Base-by-base conservation (phyloP, 92 coral and sea anemone species). In the Bergia sp. region DNA sequence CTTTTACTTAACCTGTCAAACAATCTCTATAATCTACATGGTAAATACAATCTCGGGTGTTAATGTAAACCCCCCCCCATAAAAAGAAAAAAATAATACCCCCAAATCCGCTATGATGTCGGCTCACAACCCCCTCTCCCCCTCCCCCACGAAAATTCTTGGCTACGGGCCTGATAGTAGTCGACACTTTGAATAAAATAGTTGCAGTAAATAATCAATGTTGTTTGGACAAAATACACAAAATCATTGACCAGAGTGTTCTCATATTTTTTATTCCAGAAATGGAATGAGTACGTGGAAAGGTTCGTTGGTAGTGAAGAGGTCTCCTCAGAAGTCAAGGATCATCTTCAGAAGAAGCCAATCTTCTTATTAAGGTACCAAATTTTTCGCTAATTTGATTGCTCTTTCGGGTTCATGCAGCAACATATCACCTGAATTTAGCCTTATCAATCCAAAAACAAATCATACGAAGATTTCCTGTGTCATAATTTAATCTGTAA, bases 281-380 rank as follows among this genome's bases (percentile, higher is more conserved):
- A 95, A 81, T 97, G 99, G 99, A 97, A 97, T 92, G 99, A 97
- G 58, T 97, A 97, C 41, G 99, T 97, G 20, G 96, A 96, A 86
- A 97, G 94, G 90, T 97, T 89, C 86, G 99, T 96, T 3, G 95
- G 96, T 42, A 96, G 96, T 47, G 97, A 94, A 85, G 99, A 97
- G 45, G 98, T 97, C 38, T 95, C 99, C 18, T 58, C 92, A 0
- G 99, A 97, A 90, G 99, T 97, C 53, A 97, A 95, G 85, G 99
- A 97, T 86, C 98, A 94, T 53, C 89, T 97, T 42, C 98, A 97
- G 84, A 92, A 80, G 80, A 97, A 97, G 80, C 99, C 99, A 7
- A 94, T 97, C 47, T 97, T 97, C 83, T 86, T 97, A 90, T 95
- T 98, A 80, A 90, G 99, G 99, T 96, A 91, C 1, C 89, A 67